These are phyloP conservation scores for Balaeniceps rex DNA, from an alignment of 2,113 vertebrate species.

Conservation along the genomic window DNA sequence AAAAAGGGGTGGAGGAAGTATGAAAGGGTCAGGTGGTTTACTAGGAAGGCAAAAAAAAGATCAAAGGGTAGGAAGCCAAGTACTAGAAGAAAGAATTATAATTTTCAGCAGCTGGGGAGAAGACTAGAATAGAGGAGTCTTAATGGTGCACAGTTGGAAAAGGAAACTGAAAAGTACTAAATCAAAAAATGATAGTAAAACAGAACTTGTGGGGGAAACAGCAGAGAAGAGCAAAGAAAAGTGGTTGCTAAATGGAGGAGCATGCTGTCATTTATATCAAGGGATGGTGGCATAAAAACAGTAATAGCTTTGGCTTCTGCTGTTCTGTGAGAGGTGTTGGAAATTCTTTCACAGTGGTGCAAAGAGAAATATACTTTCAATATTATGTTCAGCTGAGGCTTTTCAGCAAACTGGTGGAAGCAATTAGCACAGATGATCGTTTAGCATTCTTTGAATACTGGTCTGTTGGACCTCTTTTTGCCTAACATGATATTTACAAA, in stretches of 20 bases:
- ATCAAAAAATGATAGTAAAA: background rate
- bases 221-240: background rate
- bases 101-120: conserved; percentile 31
- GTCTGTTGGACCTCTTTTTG: background rate
- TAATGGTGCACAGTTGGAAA: background rate
- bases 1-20: background rate
- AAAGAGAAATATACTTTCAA: background rate
- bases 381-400: background rate
- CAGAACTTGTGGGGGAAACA: background rate
- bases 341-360: background rate
- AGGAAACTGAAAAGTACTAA: conserved; percentile 14
- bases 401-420: background rate
- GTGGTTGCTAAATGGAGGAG: background rate
- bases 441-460: background rate
- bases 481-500: background rate
- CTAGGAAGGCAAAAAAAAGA: background rate
- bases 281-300: background rate
- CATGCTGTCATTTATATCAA: background rate
- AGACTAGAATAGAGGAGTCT: conserved; percentile 21
- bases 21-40: background rate
- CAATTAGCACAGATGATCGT: background rate
- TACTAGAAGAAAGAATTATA: background rate
- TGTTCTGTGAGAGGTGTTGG: background rate
- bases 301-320: background rate
- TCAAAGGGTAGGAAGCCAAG: conserved; percentile 11